Base-by-base conservation (phyloP, 2,113 vertebrate genomes). In the Cyanoliseus patagonus region DNA sequence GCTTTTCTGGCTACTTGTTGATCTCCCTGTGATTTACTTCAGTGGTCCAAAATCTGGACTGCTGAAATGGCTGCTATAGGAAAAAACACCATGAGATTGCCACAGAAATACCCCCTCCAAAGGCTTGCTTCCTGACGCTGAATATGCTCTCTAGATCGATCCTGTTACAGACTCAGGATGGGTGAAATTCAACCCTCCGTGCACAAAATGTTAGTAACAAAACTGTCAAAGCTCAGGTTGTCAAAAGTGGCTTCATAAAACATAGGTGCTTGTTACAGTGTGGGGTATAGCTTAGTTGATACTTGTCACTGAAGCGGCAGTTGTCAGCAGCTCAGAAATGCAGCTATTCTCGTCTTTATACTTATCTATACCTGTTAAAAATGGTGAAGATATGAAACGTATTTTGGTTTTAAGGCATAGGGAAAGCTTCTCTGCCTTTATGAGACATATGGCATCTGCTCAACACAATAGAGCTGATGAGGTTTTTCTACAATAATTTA, bases 361-460 rank as follows among this genome's bases (percentile, higher is more conserved):
- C 70, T 92, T 63, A 75, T 83, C 51, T 72, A 10, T 86, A 88
- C 41, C 72, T 73, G 44, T 30, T 85, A n/a, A 62, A 95, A 83
- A 35, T 59, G 44, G 80, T 37, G 35, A 46, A 14, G 92, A 95
- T 95, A 90, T 62, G 75, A 95, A 74, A 83, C 37, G 6, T 14
- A 37, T 91, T 94, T 41, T 64, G 46, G 30, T 96, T 94, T 81
- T 63, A 86, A 90, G 70, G 90, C 69, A 90, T 88, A 55, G 81
- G 69, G 74, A 94, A 80, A 83, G 61, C 53, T 88, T 35, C 9
- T 81, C 13, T 52, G 3, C 41, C 91, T 97, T 84, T 86, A 46
- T 59, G 66, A 94, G 90, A 75, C 20, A 33, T 44, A 57, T 1
- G 89, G 61, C 23, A 84, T 79, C 78, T 16, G 19, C 80, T 47